These are phyloP conservation scores for Chloebia gouldiae DNA, from an alignment of 2,113 vertebrate species.

Conservation along the genomic window DNA sequence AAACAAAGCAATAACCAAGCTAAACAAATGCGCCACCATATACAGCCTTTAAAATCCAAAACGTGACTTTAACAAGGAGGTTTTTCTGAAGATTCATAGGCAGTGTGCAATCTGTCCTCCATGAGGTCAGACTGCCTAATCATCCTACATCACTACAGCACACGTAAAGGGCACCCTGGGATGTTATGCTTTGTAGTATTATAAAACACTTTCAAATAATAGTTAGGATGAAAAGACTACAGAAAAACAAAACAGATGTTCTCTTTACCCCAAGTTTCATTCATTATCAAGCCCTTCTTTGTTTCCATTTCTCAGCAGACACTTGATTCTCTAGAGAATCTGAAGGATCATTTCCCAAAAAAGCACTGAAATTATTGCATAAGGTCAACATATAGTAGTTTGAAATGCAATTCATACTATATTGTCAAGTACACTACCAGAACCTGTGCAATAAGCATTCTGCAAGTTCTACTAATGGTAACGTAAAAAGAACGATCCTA, in stretches of 20 bases:
- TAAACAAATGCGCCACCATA: background rate
- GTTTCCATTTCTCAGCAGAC: background rate
- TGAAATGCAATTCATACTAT: background rate
- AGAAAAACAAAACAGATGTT: background rate
- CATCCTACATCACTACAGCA: background rate
- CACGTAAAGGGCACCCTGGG: background rate
- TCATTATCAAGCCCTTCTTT: background rate
- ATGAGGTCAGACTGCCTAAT: background rate
- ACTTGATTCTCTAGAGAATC: background rate
- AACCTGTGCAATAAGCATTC: background rate
- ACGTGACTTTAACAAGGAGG: background rate
- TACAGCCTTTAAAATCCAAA: background rate
- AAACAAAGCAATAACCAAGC: background rate
- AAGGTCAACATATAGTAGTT: background rate
- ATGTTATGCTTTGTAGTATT: background rate
- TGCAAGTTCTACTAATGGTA: background rate
- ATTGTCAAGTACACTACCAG: background rate
- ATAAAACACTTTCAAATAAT: background rate
- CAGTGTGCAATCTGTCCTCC: background rate
- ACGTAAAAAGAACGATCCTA: background rate
- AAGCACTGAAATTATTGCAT: background rate
- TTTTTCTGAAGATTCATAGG: background rate
- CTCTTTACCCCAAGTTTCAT: background rate
- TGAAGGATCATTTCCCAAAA: background rate
- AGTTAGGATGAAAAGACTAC: background rate